Evolutionary conservation across 2,113 vertebrate genomes (phyloP).

Genomic region (Phyllostomus hastatus): DNA sequence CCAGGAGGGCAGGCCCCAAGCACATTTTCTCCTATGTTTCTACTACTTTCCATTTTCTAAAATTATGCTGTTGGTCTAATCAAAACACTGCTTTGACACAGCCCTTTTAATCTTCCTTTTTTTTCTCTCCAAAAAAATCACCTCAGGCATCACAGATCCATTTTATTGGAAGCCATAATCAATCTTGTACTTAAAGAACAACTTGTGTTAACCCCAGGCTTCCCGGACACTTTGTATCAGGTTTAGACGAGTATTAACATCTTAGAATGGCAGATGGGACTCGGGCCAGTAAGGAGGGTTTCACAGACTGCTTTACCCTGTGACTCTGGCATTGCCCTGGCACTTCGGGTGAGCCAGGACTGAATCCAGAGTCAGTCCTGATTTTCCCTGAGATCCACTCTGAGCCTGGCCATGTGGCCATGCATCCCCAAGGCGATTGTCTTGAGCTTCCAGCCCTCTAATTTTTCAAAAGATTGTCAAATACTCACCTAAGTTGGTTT

Average conservation of each 20-base stretch:
- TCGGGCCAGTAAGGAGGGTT: background rate
- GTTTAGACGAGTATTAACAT: background rate
- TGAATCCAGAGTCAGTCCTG: rapidly evolving
- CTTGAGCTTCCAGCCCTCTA: background rate
- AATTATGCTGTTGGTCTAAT: conserved; percentile 39
- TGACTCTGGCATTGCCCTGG: too few relatives aligned
- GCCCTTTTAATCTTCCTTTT: conserved; percentile 36
- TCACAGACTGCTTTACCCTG: background rate
- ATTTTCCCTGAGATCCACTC: background rate
- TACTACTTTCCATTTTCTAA: conserved; percentile 21
- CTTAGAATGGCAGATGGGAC: background rate
- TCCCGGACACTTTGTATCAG: background rate
- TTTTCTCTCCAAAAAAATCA: background rate
- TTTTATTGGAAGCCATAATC: conserved; percentile 35
- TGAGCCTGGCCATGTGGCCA: rapidly evolving
- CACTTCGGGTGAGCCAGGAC: background rate
- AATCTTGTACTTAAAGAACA: conserved; percentile 4
- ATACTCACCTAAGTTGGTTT: background rate
- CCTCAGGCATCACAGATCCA: background rate
- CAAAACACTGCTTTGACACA: conserved; percentile 34
- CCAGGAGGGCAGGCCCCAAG: background rate
- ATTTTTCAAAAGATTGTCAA: background rate
- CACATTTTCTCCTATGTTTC: background rate
- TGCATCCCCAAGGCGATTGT: background rate
- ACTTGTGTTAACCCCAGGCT: background rate